phyloP scores from a whole-genome alignment of 2,888 invertebrate species.

The Diabrotica balteata region DNA sequence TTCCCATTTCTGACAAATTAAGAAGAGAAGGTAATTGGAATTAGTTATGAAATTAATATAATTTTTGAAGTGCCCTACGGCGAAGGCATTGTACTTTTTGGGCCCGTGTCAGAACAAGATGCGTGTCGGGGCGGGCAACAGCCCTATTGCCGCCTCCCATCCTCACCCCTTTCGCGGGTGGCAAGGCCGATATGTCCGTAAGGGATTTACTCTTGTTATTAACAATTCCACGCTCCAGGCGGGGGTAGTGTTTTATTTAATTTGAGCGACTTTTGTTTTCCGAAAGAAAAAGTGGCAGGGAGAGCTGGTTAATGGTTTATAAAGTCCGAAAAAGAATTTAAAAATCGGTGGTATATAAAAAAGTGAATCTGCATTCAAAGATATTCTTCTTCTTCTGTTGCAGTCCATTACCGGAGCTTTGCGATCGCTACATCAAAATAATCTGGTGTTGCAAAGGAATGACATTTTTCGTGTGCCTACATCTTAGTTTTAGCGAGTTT shows the following conservation, averaged over 20 bases:
- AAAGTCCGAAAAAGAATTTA: too few species aligned
- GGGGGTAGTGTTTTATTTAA: slow-evolving; percentile 50
- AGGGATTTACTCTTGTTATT: slow-evolving; percentile 40
- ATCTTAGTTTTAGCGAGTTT: too few species aligned
- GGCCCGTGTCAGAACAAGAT: slow-evolving; percentile 52
- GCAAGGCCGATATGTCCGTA: slow-evolving; percentile 34
- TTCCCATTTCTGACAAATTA: slow-evolving; percentile 38
- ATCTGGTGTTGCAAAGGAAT: too few species aligned
- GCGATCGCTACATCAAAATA: too few species aligned
- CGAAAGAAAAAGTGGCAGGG: neutral
- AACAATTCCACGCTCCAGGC: slow-evolving; percentile 43
- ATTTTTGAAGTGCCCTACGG: slow-evolving; percentile 47
- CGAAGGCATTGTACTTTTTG: slow-evolving; percentile 44
- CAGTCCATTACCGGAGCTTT: too few species aligned
- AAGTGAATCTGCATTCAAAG: too few species aligned
- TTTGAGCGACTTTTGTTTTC: slow-evolving; percentile 29
- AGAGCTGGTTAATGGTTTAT: too few species aligned
- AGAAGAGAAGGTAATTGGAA: slow-evolving; percentile 42
- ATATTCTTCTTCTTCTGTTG: too few species aligned
- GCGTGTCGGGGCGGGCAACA: slow-evolving; percentile 35
- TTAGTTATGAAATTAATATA: slow-evolving; percentile 47
- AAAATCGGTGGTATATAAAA: too few species aligned
- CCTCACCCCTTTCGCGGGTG: slow-evolving; percentile 39
- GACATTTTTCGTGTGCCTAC: too few species aligned
- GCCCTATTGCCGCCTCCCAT: slow-evolving; percentile 19